These are phyloP conservation scores for rat (Rattus norvegicus) DNA, from an alignment of 2,113 vertebrate genomes.

Conservation along the genomic window DNA sequence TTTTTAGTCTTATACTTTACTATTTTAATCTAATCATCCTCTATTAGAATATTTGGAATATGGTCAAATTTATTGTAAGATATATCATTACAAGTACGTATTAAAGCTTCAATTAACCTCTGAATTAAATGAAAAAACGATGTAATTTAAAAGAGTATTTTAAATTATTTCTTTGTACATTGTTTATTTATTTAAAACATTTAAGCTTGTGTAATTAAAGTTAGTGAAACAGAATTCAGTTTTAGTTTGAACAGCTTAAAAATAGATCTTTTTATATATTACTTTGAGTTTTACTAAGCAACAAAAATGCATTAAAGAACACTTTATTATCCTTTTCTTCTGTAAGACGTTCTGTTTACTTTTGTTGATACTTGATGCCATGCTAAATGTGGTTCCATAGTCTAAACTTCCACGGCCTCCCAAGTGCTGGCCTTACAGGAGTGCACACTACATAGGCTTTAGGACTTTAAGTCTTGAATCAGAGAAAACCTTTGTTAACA, in stretches of 20 bases:
- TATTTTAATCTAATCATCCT: not conserved
- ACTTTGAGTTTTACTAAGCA: not conserved
- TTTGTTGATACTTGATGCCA: not conserved
- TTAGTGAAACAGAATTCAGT: slow-evolving; percentile 20
- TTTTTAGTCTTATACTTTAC: not conserved
- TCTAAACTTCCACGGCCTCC: no score
- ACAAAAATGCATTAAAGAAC: not conserved
- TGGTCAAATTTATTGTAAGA: not conserved
- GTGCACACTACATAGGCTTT: not conserved
- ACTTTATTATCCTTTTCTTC: not conserved
- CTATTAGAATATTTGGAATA: not conserved
- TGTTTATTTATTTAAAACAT: not conserved
- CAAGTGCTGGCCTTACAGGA: not conserved
- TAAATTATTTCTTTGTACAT: not conserved
- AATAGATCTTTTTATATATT: slow-evolving; percentile 15
- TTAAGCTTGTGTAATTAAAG: not conserved
- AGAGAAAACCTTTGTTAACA: not conserved
- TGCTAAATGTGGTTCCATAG: no score
- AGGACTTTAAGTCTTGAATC: not conserved
- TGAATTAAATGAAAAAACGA: not conserved
- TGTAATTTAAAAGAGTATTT: not conserved
- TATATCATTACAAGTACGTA: not conserved
- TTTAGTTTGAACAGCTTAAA: slow-evolving; percentile 25
- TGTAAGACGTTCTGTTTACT: not conserved
- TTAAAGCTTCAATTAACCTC: not conserved